A percentile compares a stretch with the other conserved stretches of the same genome.
phyloP scores from a whole-genome alignment of 2,797 vertebrate species.

The Erethizon dorsatum region DNA sequence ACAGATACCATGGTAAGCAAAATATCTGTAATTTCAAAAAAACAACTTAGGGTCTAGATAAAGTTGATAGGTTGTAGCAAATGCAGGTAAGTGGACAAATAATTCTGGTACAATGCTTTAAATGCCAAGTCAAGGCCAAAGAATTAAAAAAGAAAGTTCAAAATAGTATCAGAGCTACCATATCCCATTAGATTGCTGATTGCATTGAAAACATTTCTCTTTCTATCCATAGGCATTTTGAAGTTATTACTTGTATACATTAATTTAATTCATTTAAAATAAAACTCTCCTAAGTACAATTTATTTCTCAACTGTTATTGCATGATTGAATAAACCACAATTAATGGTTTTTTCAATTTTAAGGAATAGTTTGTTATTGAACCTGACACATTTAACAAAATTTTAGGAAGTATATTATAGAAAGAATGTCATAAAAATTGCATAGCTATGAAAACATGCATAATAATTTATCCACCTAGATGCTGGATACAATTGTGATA shows the following conservation, averaged over 20 bases:
- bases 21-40: neutral
- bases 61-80: neutral
- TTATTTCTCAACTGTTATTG: neutral
- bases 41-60: neutral
- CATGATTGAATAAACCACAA: conserved; percentile 11
- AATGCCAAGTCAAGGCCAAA: neutral
- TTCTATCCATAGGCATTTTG: neutral
- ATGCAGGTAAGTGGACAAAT: neutral
- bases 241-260: neutral
- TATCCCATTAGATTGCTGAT: neutral
- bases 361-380: conserved; percentile 36
- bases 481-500: neutral
- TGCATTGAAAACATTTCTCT: neutral
- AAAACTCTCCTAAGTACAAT: neutral
- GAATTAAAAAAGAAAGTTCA: neutral
- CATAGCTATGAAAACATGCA: neutral
- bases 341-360: neutral
- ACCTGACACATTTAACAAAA: conserved; percentile 42
- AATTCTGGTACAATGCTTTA: neutral
- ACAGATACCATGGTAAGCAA: neutral
- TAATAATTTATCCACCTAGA: conserved; percentile 16
- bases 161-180: neutral
- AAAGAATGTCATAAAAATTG: conserved; percentile 48
- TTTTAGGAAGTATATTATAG: conserved; percentile 32
- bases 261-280: conserved; percentile 64